These are phyloP conservation scores for Pristionchus entomophagus DNA, from an alignment of 2,888 invertebrate species.

Conservation along the genomic window DNA sequence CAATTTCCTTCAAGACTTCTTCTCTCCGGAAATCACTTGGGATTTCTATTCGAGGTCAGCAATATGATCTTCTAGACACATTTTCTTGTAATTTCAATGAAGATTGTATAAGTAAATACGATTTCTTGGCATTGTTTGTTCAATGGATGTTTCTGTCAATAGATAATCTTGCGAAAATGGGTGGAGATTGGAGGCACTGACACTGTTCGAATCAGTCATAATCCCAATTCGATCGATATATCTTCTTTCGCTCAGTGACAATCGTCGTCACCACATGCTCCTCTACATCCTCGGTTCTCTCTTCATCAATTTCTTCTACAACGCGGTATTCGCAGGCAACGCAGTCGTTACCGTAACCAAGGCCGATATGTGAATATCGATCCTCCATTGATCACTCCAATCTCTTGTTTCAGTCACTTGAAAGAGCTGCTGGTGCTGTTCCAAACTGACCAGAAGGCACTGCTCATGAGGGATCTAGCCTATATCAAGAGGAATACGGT, in stretches of 20 bases:
- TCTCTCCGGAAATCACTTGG: background rate
- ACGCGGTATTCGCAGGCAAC: background rate
- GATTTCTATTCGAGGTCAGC: slow-evolving; percentile 16
- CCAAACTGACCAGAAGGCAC: background rate
- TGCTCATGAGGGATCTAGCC: background rate
- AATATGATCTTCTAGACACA: too few species aligned
- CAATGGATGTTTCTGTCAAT: too few species aligned
- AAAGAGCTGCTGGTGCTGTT: background rate
- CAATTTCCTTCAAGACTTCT: background rate
- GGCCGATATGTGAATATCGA: background rate
- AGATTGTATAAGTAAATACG: too few species aligned
- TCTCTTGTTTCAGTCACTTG: slow-evolving; percentile 16
- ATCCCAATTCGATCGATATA: background rate
- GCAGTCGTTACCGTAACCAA: background rate
- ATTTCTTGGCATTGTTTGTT: too few species aligned
- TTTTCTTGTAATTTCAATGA: too few species aligned
- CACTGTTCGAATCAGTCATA: too few species aligned
- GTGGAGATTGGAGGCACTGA: too few species aligned
- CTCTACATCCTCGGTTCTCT: background rate
- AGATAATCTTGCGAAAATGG: too few species aligned
- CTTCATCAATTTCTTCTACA: background rate
- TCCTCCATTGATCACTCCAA: background rate
- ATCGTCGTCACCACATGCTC: slow-evolving; percentile 15
- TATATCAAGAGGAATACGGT: slow-evolving; percentile 39
- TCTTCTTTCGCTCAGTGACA: background rate